Evolutionary conservation across 92 coral and sea anemone genomes (phyloP).

Genomic region (Phenganax subtilis): DNA sequence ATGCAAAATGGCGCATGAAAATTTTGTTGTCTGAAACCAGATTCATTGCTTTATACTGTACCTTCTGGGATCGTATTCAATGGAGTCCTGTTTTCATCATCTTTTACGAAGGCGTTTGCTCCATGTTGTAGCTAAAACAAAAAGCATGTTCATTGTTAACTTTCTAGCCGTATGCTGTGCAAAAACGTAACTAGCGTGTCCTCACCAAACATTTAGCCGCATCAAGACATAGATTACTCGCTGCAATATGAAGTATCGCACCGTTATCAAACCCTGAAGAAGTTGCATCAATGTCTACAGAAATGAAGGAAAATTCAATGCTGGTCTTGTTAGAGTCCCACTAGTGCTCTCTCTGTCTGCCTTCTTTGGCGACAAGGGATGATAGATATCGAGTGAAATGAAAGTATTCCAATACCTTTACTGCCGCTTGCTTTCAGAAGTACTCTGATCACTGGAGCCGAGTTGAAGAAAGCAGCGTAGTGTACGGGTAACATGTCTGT

Average conservation of each 20-base stretch:
- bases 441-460: constrained; percentile 74
- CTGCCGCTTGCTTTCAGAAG: constrained; percentile 74
- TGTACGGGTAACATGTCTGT: constrained; percentile 97
- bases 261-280: constrained; percentile 95
- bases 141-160: neutral
- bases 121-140: constrained; percentile 77
- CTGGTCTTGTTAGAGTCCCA: no score
- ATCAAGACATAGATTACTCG: constrained; percentile 82
- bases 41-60: constrained; percentile 26
- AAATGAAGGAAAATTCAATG: neutral
- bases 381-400: neutral
- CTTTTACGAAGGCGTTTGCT: constrained; percentile 74
- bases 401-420: constrained; percentile 52
- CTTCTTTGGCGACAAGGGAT: neutral
- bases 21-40: no score
- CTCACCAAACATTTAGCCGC: constrained; percentile 87
- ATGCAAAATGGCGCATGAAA: no score
- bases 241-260: constrained; percentile 83
- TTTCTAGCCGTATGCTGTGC: neutral
- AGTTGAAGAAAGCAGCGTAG: constrained; percentile 93
- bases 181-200: neutral
- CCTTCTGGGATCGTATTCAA: constrained; percentile 83
- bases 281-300: constrained; percentile 72
- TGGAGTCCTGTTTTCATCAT: constrained; percentile 75
- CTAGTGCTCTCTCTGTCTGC: neutral